Evolutionary conservation across 2,888 invertebrate species (phyloP).

Genomic region (Anagyrus pseudococci): DNA sequence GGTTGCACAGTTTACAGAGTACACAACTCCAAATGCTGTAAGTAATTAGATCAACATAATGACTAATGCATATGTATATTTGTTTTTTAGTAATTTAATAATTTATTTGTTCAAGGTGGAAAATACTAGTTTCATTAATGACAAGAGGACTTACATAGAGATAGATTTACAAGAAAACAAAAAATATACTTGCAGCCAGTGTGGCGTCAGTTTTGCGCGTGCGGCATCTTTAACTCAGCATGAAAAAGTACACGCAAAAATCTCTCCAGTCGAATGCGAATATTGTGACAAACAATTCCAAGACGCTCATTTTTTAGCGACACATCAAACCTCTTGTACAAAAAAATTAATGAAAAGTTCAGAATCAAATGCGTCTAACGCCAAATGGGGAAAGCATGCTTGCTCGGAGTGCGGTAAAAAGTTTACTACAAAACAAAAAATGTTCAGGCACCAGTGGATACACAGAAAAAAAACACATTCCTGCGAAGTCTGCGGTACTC

Average conservation of each 20-base stretch:
- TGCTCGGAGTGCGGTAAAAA: constrained; percentile 62
- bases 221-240: constrained; percentile 62
- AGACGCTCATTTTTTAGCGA: constrained; percentile 58
- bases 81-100: not conserved
- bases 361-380: constrained; percentile 47
- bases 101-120: constrained; percentile 48
- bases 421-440: constrained; percentile 63
- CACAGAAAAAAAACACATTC: constrained; percentile 61
- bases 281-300: constrained; percentile 64
- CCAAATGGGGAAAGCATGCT: constrained; percentile 59
- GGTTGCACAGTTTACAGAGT: constrained; percentile 52
- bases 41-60: constrained; percentile 44
- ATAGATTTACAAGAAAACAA: constrained; percentile 50
- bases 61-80: too few relatives aligned
- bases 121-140: constrained; percentile 38
- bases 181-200: constrained; percentile 59
- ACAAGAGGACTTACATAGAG: constrained; percentile 42
- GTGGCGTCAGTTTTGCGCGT: constrained; percentile 60
- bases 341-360: constrained; percentile 52
- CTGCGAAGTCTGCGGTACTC: constrained; percentile 60
- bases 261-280: constrained; percentile 60
- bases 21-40: constrained; percentile 45
- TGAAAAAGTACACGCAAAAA: constrained; percentile 49
- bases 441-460: constrained; percentile 63
- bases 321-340: constrained; percentile 58